Base-by-base conservation (phyloP, 2,888 invertebrate species). In the Mycogona germanica region DNA sequence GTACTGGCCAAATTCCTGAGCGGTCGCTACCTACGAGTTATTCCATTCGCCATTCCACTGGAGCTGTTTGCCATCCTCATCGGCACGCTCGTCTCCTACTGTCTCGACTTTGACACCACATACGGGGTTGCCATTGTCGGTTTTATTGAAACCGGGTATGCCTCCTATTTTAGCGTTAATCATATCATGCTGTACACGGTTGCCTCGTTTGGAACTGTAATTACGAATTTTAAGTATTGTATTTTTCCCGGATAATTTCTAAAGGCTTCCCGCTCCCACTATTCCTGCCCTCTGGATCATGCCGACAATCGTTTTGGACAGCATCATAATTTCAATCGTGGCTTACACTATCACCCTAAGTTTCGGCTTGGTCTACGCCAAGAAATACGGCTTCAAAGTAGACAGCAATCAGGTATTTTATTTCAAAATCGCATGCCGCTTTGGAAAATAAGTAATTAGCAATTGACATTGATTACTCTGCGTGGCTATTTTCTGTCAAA, bases 141-240 rank as follows among this genome's bases (percentile, higher is more conserved):
- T 9, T 67, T 78, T 56, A 86, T 91, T 65, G 86, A 89, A 55
- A 82, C 82, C 30, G 89, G 89, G 88, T 88, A 71, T 4, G 29
- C 29, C 7, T 28, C 29, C 17, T 23, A 5, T 26, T 25, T 26
- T 35, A 35, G n/a, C n/a, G 35, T n/a, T 12, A 35, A 35, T n/a
- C 35, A 35, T n/a, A 6, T n/a, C 23, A 21, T 44, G 17, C 25
- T 44, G 44, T 44, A 21, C 14, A 21, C 25, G 17, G 19, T 19
- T 44, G 3, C 17, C n/a, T 44, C n/a, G 2, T 44, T 2, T 44
- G 19, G 21, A 44, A 44, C 17, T 44, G 7, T 21, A 3, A 21
- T 44, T 3, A 19, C 25, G 21, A 23, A 5, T 5, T 19, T 14
- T 44, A n/a, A 23, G n/a, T n/a, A 25, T 26, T 29, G n/a, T 45